Base-by-base conservation (phyloP, 2,888 invertebrate species). In the Drosophila stalkeri region DNA sequence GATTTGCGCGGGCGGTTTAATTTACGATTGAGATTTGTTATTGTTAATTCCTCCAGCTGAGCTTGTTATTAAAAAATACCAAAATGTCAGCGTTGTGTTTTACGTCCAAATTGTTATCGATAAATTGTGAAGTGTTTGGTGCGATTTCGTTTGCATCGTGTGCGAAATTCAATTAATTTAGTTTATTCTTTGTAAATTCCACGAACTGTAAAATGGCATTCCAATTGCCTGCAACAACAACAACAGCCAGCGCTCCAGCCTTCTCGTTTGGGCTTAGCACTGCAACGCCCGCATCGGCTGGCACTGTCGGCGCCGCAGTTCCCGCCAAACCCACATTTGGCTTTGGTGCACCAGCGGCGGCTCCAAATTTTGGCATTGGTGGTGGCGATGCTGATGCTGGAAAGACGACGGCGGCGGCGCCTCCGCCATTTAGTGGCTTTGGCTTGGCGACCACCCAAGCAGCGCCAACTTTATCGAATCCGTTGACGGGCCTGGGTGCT, bases 181-280 rank as follows among this genome's bases (percentile, higher is more conserved):
- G 18, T 8, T 68, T 20, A 12, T 52, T 41, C 44, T 41, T 41
- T 16, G 37, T 33, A 9, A 43, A 41, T 61, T 49, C 1, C 18
- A 33, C 18, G n/a, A 4, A 18, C n/a, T 8, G 0, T n/a, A 55
- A 31, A 37, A 85, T 91, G 77, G 83, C 83, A 57, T 80, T 82
- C 49, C 90, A 86, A 67, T 43, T 86, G 61, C 83, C 88, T 87
- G 91, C 41, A 92, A 93, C 41, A 80, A 90, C 85, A 0, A 46
- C 85, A 37, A 55, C 49, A 6, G 33, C 76, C 6, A 56, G 63
- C 18, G 39, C 66, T 2, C 35, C 84, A 12, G 65, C 57, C 12
- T 90, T 87, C 16, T 78, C 86, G 8, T 90, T 87, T 54, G 88
- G 88, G 7, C 51, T 86, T 8, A 77, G 54, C 49, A 52, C 83